Percentiles rank a stretch among this genome's conserved stretches.
Conservation (phyloP, 2,113 vertebrate species). For the Macrotus californicus region DNA sequence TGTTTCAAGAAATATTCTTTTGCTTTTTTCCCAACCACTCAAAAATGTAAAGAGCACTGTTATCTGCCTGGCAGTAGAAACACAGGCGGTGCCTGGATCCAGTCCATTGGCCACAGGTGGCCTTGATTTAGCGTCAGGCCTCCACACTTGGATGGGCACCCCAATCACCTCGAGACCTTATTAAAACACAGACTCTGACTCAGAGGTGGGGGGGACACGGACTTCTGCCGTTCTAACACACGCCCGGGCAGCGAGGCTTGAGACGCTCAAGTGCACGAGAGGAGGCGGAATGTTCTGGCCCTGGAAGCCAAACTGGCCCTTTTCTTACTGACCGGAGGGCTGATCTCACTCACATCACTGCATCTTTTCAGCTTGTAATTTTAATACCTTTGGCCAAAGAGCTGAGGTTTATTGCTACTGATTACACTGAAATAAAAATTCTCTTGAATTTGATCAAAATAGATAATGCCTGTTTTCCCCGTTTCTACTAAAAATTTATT, state of each 20-base stretch:
- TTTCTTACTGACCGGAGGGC: not conserved
- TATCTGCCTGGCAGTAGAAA: not conserved
- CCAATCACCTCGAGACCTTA: not conserved
- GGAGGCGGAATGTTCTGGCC: not conserved
- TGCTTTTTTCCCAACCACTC: not conserved
- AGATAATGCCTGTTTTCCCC: not conserved
- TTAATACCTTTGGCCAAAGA: not conserved
- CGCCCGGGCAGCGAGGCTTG: not conserved
- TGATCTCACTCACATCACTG: not conserved
- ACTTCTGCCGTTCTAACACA: not conserved
- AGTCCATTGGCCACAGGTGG: not conserved
- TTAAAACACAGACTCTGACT: not conserved
- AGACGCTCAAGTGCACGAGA: not conserved
- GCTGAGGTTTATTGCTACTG: slow-evolving; percentile 2
- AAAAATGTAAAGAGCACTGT: slow-evolving; percentile 4
- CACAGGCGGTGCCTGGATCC: not conserved
- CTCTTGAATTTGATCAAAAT: slow-evolving; percentile 44
- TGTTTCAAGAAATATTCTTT: not conserved
- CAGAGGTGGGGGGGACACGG: not conserved
- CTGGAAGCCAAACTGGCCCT: not conserved
- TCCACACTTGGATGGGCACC: not conserved
- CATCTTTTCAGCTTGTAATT: slow-evolving; percentile 7
- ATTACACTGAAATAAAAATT: slow-evolving; percentile 28
- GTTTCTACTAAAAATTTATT: slow-evolving; percentile 22
- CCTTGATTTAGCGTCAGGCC: not conserved